These are phyloP conservation scores for Ailurus styani DNA, from an alignment of 2,113 vertebrate species.

Conservation along the genomic window DNA sequence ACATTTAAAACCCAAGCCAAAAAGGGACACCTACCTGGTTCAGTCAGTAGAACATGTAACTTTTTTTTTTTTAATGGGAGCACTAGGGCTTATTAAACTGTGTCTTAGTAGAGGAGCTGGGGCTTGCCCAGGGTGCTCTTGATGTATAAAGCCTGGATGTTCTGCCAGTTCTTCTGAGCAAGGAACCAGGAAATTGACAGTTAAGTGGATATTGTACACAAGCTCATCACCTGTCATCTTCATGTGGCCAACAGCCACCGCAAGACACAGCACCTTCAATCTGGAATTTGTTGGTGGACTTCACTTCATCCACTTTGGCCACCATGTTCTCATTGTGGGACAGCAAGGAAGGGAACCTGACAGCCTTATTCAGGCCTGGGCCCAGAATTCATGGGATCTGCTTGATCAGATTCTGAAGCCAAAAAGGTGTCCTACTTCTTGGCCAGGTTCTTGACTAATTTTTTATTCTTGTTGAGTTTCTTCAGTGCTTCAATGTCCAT, in stretches of 20 bases:
- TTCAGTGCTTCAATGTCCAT: constrained; percentile 98
- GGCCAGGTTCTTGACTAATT: constrained; percentile 92
- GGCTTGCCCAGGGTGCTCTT: not conserved
- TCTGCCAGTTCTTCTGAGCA: not conserved
- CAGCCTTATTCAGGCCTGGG: not conserved
- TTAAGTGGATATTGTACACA: not conserved
- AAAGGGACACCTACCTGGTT: not conserved
- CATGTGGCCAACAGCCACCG: not conserved
- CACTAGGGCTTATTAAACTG: not conserved
- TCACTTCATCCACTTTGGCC: not conserved
- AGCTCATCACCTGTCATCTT: not conserved
- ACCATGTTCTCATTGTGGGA: not conserved
- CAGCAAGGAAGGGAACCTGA: not conserved
- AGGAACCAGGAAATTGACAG: not conserved
- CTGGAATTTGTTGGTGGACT: not conserved
- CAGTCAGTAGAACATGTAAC: not conserved
- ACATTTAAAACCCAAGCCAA: not conserved
- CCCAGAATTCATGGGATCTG: not conserved
- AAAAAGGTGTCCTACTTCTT: not conserved
- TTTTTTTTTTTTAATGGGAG: not conserved
- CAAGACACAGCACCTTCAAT: not conserved
- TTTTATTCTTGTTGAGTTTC: constrained; percentile 99
- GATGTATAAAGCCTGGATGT: not conserved
- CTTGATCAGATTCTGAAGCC: not conserved
- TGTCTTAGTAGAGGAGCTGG: not conserved